Base-by-base conservation (phyloP, 1,140 invertebrate species). In the Micrasema longulum region DNA sequence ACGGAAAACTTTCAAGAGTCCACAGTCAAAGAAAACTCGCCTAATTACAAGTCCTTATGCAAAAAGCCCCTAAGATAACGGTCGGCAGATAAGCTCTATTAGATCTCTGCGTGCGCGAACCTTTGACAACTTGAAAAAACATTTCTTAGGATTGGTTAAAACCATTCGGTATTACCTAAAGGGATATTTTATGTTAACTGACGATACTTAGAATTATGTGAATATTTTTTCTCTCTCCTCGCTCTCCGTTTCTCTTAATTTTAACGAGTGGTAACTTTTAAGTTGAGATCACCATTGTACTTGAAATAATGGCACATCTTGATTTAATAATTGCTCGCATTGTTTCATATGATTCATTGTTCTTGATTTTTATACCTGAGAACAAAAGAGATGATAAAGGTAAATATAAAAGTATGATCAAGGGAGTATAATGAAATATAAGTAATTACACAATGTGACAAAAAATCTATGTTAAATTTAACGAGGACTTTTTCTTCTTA, bases 31-130 rank as follows among this genome's bases (percentile, higher is more conserved):
- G 72, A 69, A 64, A 74, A 74, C 68, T 74, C 64, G 62, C 52
- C 67, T 74, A 74, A 74, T 74, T 74, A 74, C 63, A 74, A 68
- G 72, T 63, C 60, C 72, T 71, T 67, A 53, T 60, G 72, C 45
- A 70, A 71, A 74, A 71, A 71, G 67, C 68, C 23, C 72, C 35
- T 35, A 65, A 74, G 72, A 74, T 74, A 73, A 71, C 72, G 16
- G 57, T 23, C 14, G n/a, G 20, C 35, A 65, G 72, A 74, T 74
- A 74, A 74, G 53, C 72, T 53, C 36, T 41, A 64, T 62, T 73
- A 45, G 64, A 67, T 69, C 35, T 53, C 62, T 69, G 67, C 57
- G 62, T 69, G 26, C 23, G 26, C 31, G 53, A 53, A 67, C 36
- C 38, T 43, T 43, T 63, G 53, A 18, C 14, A 36, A 57, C 36